Evolutionary conservation across 2,888 invertebrate genomes (phyloP), one percentile per base, ranked within the genome.

Genomic region (Cheilosia grossa): DNA sequence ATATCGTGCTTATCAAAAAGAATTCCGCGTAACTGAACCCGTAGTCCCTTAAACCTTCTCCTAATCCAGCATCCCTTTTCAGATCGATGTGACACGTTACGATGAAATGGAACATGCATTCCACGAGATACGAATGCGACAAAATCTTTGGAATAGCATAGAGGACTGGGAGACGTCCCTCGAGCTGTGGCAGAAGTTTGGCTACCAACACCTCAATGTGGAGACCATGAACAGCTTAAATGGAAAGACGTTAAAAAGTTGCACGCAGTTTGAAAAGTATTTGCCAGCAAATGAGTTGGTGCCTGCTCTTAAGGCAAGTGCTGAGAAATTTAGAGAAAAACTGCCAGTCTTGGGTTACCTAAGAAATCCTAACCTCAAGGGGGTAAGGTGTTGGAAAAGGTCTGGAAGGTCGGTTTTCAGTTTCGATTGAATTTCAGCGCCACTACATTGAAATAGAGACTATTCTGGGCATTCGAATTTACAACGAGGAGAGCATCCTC

Each of bases 381-480:
- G 93, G 73, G 92, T 92, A 88, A 37, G 47, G 47, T 47, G 9
- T 44, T 17, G n/a, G 17, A 2, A 47, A 9, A 47, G 19, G 7
- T 9, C 17, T 13, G 4, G 9, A 19, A 47, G 19, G 3, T 19
- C 17, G 17, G 47, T 47, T 17, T 10, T 47, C 5, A 44, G 6
- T 15, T 19, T 47, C 17, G 2, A 19, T 17, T 47, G 17, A 7
- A 19, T 44, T 63, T 59, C n/a, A 92, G 66, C 94, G 98, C 0
- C 98, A 98, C 90, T 98, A 97, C 97, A 93, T 95, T n/a, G 94
- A 94, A 89, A 95, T 98, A 54, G 97, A 97, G 89, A 93, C 93
- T 17, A 92, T 96, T 15, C 90, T 98, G 1, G 93, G 93, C 82
- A 94, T 95, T n/a, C 95, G 96, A 88, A 95, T 97, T 88, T 94